A percentile compares a stretch with the other conserved stretches of the same genome.
Evolutionary conservation across 2,113 vertebrate species (phyloP).

Genomic region (Cyanistes caeruleus): DNA sequence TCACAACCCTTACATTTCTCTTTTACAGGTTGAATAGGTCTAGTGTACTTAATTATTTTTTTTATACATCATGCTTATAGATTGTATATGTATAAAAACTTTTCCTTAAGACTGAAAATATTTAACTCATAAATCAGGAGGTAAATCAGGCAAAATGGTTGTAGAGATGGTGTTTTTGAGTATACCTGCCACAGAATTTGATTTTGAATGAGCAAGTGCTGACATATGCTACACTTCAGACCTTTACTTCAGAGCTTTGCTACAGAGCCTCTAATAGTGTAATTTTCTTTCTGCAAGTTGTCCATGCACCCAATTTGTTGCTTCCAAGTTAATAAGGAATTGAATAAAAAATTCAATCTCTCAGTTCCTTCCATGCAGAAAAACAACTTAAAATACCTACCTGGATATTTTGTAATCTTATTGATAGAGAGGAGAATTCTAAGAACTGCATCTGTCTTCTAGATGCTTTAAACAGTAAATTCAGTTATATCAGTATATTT

Average conservation of each 20-base stretch:
- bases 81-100: not conserved
- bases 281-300: not conserved
- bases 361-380: not conserved
- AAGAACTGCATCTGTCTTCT: conserved; percentile 22
- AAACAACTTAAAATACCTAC: conserved; percentile 48
- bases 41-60: not conserved
- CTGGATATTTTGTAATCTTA: conserved; percentile 47
- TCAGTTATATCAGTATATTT: conserved; percentile 36
- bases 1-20: not conserved
- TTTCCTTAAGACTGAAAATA: not conserved
- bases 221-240: not conserved
- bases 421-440: conserved; percentile 36
- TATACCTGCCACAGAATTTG: not conserved
- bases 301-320: not conserved
- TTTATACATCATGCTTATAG: not conserved
- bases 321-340: not conserved
- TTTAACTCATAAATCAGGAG: not conserved
- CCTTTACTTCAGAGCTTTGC: not conserved
- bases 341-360: not conserved
- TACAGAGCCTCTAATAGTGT: not conserved
- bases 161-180: not conserved
- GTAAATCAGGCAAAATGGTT: not conserved
- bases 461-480: conserved; percentile 1
- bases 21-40: not conserved
- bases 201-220: not conserved